Percentiles rank a stretch among this genome's conserved stretches.
phyloP scores from a whole-genome alignment of 1,140 invertebrate species.

The Proales similis region DNA sequence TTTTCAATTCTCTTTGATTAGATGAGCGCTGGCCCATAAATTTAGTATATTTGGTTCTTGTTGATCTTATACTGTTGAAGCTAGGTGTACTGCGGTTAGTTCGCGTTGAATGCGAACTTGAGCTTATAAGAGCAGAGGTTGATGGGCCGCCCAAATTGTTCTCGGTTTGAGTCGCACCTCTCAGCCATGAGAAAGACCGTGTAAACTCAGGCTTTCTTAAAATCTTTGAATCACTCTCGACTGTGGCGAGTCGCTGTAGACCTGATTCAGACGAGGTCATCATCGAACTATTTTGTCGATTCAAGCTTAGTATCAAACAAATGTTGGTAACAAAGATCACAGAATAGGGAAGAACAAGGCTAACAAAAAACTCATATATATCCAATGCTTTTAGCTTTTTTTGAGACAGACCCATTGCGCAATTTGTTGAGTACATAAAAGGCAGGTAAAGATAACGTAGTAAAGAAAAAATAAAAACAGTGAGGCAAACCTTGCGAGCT shows the following conservation, averaged over 20 bases:
- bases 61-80: neutral
- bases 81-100: neutral
- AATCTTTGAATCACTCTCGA: constrained; percentile 6
- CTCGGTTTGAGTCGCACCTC: neutral
- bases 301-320: constrained; percentile 20
- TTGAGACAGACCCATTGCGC: constrained; percentile 21
- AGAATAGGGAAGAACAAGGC: constrained; percentile 11
- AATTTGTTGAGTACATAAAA: constrained; percentile 20
- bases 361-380: constrained; percentile 20
- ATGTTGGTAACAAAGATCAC: constrained; percentile 28
- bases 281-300: constrained; percentile 23
- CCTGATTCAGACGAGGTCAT: neutral
- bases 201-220: neutral
- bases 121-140: neutral
- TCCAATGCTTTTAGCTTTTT: constrained; percentile 19
- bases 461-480: constrained; percentile 28
- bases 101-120: neutral
- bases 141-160: constrained; percentile 5
- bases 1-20: constrained; percentile 16
- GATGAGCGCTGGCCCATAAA: constrained; percentile 15
- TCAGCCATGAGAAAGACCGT: neutral
- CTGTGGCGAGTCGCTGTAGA: no score
- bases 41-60: neutral
- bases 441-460: neutral
- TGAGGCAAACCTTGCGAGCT: constrained; percentile 3